Evolutionary conservation across 2,113 vertebrate genomes (phyloP), one percentile per base, ranked within the genome.

Genomic region (Coptodon rendalli): DNA sequence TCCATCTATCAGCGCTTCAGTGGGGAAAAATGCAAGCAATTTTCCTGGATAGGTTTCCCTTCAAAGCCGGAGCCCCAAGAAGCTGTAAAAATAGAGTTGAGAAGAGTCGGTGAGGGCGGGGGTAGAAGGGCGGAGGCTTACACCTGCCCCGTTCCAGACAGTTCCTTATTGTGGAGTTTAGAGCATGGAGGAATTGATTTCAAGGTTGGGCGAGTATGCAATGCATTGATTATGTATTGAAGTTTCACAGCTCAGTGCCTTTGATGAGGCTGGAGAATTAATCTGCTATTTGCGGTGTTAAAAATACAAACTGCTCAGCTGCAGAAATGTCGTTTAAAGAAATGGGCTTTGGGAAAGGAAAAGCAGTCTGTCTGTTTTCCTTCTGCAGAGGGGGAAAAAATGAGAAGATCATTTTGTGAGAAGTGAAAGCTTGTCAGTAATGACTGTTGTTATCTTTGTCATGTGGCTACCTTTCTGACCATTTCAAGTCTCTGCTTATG

Each of bases 31-130:
- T 95, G 94, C 86, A 87, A 95, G 91, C 86, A 91, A 95, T 94
- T 95, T 95, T 93, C 91, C 91, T 92, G 92, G 91, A 94, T 94
- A 91, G 93, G 92, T 90, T 95, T 93, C 92, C 86, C 88, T 95
- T 95, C 92, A 94, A 95, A 95, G 93, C 91, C 68, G 5, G 86
- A 90, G 90, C 85, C 92, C 92, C 92, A 85, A 93, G 91, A 95
- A 93, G 88, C 91, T 89, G 87, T 90, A 92, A 93, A 95, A 93
- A 94, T 93, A 94, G 90, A 93, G 92, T 83, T 68, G 81, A 63
- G 36, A 84, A 27, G 83, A 86, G 54, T 84, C 1, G 8, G 83
- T 1, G 48, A 59, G 22, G 63, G 56, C 6, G 17, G 61, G 34
- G 84, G 85, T 11, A 2, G 83, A 40, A 12, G 89, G 86, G 85